Base-by-base conservation (phyloP, 2,888 invertebrate species). In the Hydropsyche betteni region DNA sequence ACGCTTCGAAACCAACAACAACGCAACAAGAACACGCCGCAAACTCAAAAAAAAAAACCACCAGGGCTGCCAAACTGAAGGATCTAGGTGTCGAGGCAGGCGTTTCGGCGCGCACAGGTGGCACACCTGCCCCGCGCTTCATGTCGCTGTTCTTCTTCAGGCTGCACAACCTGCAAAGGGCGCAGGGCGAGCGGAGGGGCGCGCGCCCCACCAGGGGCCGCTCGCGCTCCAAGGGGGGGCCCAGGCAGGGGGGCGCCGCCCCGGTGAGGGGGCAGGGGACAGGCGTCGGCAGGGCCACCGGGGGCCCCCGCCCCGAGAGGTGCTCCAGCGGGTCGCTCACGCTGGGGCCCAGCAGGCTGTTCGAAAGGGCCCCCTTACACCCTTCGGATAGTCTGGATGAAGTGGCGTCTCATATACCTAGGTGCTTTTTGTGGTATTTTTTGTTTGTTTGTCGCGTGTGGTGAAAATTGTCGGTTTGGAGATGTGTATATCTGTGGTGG, bases 121-220 rank as follows among this genome's bases (percentile, higher is more conserved):
- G 75, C 75, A 71, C 71, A 68, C 50, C 70, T 69, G 69, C 61
- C 69, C 74, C 36, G 14, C 73, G 16, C 71, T 93, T 91, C 88
- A 95, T 95, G 95, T 95, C 95, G 90, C 91, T 96, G 91, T 96
- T 95, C 91, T 96, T 96, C 93, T 96, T 96, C 88, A 95, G 96
- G 82, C 91, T 95, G 85, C 96, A 94, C 91, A 95, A 94, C 88
- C 90, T 94, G 84, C 94, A 92, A 86, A 92, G 95, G 80, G 93
- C 93, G 84, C 93, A 93, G 87, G 94, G 94, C 86, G 90, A 89
- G 83, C 91, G 91, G 84, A 89, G 91, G 80, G 90, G 91, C 83
- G 90, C 89, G 82, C 80, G 53, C 77, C 80, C n/a, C 51, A 74
- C 34, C 34, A 68, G 64, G 10, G 68, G 68, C 4, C 68, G 76